Evolutionary conservation across 2,113 vertebrate species (phyloP), one percentile per base, ranked within the genome.

Genomic region (Mesitornis unicolor): DNA sequence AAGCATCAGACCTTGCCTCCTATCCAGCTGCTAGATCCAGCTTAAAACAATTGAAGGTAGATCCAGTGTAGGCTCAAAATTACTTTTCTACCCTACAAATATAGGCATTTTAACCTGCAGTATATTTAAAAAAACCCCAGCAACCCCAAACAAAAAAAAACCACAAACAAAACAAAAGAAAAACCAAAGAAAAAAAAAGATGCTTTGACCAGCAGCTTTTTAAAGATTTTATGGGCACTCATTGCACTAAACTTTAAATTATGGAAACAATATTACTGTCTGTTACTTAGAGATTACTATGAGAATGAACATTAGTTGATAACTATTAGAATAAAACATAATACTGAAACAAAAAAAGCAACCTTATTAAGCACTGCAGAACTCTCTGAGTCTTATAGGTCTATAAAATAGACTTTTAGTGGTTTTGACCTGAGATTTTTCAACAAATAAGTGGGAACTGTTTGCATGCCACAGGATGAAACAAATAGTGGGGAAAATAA

Each of bases 71-170:
- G 3, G 13, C 57, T 71, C 8, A 77, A 57, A 92, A 48, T 60
- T 48, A 17, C 3, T 40, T 90, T 75, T 76, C 12, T 35, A 50
- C 7, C 7, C 11, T 84, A 92, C 11, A 96, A 95, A 94, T 95
- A 70, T 15, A 84, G 50, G 15, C 11, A 77, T 92, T 84, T 90
- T 84, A 84, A 43, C 29, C 84, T 84, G 29, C 12, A 83, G 15
- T 79, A 71, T n/a, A n/a, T n/a, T n/a, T 84, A 74, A 89, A 97
- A 87, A 95, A 96, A 92, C 47, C 21, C 21, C 47, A 48, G 47
- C 47, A 48, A 48, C 47, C n/a, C n/a, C n/a, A n/a, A 71, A 6
- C 19, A 73, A 64, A 21, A 19, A 18, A 50, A 28, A 24, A 3
- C 1, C n/a, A n/a, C n/a, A 28, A 24, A 3, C 1, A 74, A 89